Conservation (phyloP, 2,888 invertebrate species). For the Cryptocephalus moraei region DNA sequence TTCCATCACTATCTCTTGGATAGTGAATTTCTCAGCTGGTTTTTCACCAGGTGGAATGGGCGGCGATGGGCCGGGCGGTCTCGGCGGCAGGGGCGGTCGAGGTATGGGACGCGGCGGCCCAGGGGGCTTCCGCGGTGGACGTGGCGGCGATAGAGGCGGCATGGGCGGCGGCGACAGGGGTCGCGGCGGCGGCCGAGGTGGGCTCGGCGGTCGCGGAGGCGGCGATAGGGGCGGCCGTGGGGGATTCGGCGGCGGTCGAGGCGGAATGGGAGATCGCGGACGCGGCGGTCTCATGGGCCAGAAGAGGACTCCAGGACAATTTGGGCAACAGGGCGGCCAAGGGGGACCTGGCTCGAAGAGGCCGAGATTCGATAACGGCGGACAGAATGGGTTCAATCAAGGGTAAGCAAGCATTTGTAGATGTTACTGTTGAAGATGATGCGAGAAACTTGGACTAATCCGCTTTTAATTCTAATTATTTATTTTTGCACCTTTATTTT, state of each 20-base stretch:
- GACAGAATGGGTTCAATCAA: constrained; percentile 29
- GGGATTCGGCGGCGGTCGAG: constrained; percentile 11
- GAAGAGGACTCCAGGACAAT: constrained; percentile 19
- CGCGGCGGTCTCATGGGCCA: constrained; percentile 10
- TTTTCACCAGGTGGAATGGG: constrained; percentile 14
- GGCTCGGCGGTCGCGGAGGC: no score
- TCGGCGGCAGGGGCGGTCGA: constrained; percentile 13
- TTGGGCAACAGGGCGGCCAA: constrained; percentile 18
- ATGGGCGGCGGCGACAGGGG: no score
- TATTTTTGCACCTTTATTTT: no score
- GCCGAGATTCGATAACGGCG: constrained; percentile 25
- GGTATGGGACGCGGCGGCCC: constrained; percentile 16
- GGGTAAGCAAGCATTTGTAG: constrained; percentile 10
- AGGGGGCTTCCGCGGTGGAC: constrained; percentile 8
- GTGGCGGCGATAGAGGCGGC: neutral
- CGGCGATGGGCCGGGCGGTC: constrained; percentile 8
- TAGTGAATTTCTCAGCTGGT: constrained; percentile 6
- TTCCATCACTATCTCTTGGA: no score
- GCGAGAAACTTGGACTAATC: no score
- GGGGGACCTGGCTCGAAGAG: constrained; percentile 26
- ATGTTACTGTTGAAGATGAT: no score
- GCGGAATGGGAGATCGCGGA: constrained; percentile 9
- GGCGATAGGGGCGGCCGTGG: neutral
- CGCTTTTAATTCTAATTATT: no score
- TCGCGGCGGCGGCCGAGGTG: no score